These are phyloP conservation scores for Pandion haliaetus DNA, from an alignment of 2,113 vertebrate species.

Conservation along the genomic window DNA sequence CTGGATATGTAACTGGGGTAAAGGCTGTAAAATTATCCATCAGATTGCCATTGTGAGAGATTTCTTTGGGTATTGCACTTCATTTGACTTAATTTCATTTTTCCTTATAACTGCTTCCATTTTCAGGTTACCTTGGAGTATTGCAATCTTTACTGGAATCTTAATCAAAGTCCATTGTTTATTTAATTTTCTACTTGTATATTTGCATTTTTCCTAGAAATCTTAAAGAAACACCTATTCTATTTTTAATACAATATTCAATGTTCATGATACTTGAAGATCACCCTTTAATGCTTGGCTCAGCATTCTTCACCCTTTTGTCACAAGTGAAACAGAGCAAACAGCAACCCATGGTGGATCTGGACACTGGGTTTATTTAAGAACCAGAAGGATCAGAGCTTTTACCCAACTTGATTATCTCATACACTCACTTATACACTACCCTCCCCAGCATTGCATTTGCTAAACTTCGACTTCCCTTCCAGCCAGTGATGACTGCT, in stretches of 20 bases:
- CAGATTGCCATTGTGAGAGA: background rate
- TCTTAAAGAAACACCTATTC: background rate
- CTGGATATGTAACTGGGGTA: background rate
- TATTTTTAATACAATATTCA: background rate
- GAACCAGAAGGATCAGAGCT: background rate
- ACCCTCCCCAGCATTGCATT: fast-evolving
- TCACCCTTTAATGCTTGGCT: background rate
- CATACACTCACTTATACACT: background rate
- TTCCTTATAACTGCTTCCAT: background rate
- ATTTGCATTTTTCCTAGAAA: background rate
- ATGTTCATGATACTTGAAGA: background rate
- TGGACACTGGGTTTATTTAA: background rate
- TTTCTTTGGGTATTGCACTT: background rate
- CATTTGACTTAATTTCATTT: background rate
- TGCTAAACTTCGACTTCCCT: background rate
- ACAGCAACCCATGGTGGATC: background rate
- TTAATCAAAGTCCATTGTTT: background rate
- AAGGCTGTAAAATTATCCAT: background rate
- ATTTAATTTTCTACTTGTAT: background rate
- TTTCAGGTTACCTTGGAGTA: background rate
- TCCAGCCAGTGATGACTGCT: background rate
- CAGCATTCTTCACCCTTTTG: background rate
- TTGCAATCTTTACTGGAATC: background rate
- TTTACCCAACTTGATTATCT: background rate
- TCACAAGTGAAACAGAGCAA: background rate